Conservation (phyloP, 2,797 vertebrate genomes). For the Epinephelus awoara region DNA sequence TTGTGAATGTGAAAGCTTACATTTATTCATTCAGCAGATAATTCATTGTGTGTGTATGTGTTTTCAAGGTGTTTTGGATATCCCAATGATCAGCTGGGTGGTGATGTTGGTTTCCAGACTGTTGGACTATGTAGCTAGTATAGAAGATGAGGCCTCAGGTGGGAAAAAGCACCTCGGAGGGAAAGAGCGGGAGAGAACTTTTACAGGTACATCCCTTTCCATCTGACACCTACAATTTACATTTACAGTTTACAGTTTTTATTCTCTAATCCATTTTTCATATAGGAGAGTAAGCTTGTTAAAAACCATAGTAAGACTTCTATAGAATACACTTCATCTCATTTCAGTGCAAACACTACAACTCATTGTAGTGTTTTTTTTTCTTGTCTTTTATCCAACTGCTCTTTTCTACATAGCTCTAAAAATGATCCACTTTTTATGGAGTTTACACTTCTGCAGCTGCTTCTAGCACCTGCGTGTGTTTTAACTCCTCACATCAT, state of each 20-base stretch:
- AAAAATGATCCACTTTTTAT: no score
- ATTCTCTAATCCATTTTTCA: no score
- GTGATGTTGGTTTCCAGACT: slow-evolving; percentile 98
- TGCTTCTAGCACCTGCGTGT: no score
- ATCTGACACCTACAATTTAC: not conserved
- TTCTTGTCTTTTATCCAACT: no score
- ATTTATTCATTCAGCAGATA: not conserved
- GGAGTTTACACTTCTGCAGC: no score
- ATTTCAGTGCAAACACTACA: no score
- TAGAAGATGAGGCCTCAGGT: slow-evolving; percentile 95
- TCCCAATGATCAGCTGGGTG: slow-evolving; percentile 99
- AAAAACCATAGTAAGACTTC: no score
- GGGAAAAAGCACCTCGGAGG: slow-evolving; percentile 95
- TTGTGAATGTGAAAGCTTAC: not conserved
- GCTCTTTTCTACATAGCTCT: no score
- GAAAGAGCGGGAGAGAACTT: slow-evolving; percentile 94
- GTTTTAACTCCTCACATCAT: no score
- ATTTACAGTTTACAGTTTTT: not conserved
- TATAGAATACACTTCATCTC: no score
- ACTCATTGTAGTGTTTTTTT: no score
- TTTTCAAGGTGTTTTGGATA: slow-evolving; percentile 93
- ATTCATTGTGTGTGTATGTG: not conserved
- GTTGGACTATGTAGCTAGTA: slow-evolving; percentile 96
- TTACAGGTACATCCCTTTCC: slow-evolving; percentile 86
- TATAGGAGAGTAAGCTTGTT: no score